phyloP scores from a whole-genome alignment of 92 coral and sea anemone species.

The Anthopleura xanthogrammica region DNA sequence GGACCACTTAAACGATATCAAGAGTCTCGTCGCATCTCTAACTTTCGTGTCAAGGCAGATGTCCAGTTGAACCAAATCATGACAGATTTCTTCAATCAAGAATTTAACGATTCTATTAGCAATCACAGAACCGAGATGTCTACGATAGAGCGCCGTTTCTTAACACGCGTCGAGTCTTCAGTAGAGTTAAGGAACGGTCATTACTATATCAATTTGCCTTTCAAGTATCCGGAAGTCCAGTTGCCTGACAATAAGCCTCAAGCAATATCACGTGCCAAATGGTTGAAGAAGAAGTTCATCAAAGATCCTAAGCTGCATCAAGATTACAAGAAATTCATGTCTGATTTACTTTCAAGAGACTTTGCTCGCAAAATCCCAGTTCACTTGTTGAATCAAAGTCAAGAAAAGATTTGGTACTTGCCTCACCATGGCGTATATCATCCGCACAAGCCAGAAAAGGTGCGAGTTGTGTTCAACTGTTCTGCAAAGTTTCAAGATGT shows the following conservation, averaged over 20 bases:
- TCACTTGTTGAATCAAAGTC: not conserved
- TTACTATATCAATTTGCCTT: constrained; percentile 42
- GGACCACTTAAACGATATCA: constrained; percentile 40
- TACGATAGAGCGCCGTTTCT: constrained; percentile 35
- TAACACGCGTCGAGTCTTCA: constrained; percentile 31
- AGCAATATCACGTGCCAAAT: constrained; percentile 16
- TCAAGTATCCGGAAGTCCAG: constrained; percentile 18
- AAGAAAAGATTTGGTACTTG: constrained; percentile 1
- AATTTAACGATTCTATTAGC: constrained; percentile 38
- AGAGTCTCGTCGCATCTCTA: constrained; percentile 6
- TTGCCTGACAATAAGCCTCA: constrained; percentile 32
- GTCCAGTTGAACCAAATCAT: constrained; percentile 39
- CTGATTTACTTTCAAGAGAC: constrained; percentile 4
- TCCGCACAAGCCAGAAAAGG: constrained; percentile 5
- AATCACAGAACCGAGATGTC: constrained; percentile 39
- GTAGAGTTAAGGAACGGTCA: constrained; percentile 34
- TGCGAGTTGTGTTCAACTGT: constrained; percentile 6
- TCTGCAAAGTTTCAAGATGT: not conserved
- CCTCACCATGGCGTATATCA: constrained; percentile 9
- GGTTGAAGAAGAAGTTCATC: constrained; percentile 8
- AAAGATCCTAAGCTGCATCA: constrained; percentile 1
- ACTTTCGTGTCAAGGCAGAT: constrained; percentile 35
- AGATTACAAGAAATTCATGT: constrained; percentile 10
- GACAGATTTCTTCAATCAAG: constrained; percentile 32
- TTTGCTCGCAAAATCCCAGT: not conserved